Base-by-base conservation (phyloP, 2,797 vertebrate genomes). In the Leuciscus waleckii region DNA sequence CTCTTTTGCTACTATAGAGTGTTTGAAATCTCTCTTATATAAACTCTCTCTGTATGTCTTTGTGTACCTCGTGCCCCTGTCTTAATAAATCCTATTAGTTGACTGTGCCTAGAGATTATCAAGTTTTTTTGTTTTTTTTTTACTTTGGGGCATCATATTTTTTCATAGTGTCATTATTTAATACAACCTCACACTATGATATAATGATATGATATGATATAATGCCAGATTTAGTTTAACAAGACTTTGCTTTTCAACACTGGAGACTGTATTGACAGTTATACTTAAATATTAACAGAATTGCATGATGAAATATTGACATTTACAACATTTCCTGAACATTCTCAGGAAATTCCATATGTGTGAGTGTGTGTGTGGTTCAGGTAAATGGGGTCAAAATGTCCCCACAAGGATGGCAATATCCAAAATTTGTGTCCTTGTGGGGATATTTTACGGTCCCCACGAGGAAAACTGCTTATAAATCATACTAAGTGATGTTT, bases 11-110 rank as follows among this genome's bases (percentile, higher is more conserved):
- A 37, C 10, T 5, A 39, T 16, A 49, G 29, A 54, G 49, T 39
- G 65, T 13, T 81, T 69, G 10, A 81, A 70, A 10, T 26, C n/a
- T 26, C 8, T 23, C 46, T 16, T 79, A 7, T 46, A 10, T 43
- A 5, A 49, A 49, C 46, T 49, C 43, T 46, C 41, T 65, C 26
- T 84, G 51, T 79, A n/a, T 35, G 70, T 13, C 51, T 26, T 39
- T 77, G 16, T 77, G 70, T 79, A 51, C 37, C 21, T 23, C 29
- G 70, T 39, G 5, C 14, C 70, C 32, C 39, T 43, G 32, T 23
- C 13, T 54, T 29, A 74, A 39, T 41, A 26, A 46, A 67, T 79
- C 61, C n/a, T 49, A 11, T 65, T 67, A 76, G 74, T 76, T 58
- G 32, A n/a, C 51, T 23, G 3, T 77, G 35, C 5, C 46, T 46